phyloP scores from a whole-genome alignment of 2,888 invertebrate genomes.

The Pachliopta kotzebuea region DNA sequence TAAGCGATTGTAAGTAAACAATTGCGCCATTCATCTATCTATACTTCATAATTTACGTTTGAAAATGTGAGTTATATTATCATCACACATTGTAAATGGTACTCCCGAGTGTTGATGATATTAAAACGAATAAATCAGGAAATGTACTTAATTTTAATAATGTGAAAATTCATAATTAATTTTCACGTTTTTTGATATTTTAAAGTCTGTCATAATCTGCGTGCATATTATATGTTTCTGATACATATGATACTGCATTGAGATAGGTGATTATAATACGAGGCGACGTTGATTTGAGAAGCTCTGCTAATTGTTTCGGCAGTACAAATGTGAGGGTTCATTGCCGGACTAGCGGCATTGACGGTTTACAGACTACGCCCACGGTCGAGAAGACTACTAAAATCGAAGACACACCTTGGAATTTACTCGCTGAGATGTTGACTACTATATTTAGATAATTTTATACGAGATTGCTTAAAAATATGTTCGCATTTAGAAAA shows the following conservation, averaged over 20 bases:
- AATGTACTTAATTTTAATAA: no score
- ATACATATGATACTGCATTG: neutral
- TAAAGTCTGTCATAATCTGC: neutral
- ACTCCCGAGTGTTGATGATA: neutral
- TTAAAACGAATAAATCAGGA: no score
- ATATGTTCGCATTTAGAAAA: neutral
- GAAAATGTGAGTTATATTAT: neutral
- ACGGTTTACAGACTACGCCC: constrained; percentile 25
- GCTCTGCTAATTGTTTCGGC: constrained; percentile 72
- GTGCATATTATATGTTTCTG: neutral
- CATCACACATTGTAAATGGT: neutral
- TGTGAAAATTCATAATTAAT: no score
- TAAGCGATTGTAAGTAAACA: constrained; percentile 10
- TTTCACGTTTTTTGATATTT: no score
- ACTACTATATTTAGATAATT: neutral
- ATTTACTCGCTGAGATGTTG: neutral
- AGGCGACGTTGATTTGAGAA: constrained; percentile 35
- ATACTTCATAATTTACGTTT: constrained; percentile 1
- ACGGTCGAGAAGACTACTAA: constrained; percentile 16
- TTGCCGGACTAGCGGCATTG: constrained; percentile 53
- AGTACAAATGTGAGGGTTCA: constrained; percentile 75
- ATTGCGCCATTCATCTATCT: constrained; percentile 13
- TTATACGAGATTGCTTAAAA: neutral
- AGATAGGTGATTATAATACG: constrained; percentile 9
- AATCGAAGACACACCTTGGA: constrained; percentile 17